These are phyloP conservation scores for Oeneis ivallda DNA, from an alignment of 2,888 invertebrate genomes.

Conservation along the genomic window DNA sequence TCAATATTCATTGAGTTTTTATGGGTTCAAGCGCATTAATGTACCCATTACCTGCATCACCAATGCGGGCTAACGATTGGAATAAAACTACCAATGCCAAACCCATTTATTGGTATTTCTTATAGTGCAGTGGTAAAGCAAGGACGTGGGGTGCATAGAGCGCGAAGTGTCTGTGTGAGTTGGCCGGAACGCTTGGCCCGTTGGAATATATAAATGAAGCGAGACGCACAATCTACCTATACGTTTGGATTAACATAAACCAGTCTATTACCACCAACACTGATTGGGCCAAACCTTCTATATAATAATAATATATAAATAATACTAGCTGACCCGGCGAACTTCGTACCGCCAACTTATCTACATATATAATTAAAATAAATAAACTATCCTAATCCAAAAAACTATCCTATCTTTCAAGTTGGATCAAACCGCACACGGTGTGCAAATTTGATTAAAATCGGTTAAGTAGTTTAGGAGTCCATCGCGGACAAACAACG, in stretches of 20 bases:
- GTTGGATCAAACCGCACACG: too few relatives aligned
- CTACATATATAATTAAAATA: too few relatives aligned
- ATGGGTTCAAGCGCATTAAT: constrained; percentile 16
- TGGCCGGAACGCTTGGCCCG: constrained; percentile 36
- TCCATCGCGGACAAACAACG: too few relatives aligned
- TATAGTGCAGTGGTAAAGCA: constrained; percentile 23
- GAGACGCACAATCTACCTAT: constrained; percentile 13
- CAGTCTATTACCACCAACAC: constrained; percentile 1
- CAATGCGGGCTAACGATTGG: constrained; percentile 20
- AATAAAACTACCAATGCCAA: constrained; percentile 21
- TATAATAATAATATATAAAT: too few relatives aligned
- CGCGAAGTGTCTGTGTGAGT: constrained; percentile 35
- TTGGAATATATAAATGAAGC: constrained; percentile 18
- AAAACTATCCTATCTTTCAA: too few relatives aligned
- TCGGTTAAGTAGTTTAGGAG: too few relatives aligned
- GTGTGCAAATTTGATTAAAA: too few relatives aligned
- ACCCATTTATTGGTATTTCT: constrained; percentile 21
- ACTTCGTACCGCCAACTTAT: too few relatives aligned
- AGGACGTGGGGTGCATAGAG: constrained; percentile 36
- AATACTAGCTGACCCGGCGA: too few relatives aligned
- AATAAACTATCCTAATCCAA: too few relatives aligned
- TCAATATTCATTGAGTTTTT: constrained; percentile 9
- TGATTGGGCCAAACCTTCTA: not conserved
- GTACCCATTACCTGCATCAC: not conserved
- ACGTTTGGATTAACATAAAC: constrained; percentile 16